Base-by-base conservation (phyloP, 2,113 vertebrate genomes). In the Gila orcuttii region DNA sequence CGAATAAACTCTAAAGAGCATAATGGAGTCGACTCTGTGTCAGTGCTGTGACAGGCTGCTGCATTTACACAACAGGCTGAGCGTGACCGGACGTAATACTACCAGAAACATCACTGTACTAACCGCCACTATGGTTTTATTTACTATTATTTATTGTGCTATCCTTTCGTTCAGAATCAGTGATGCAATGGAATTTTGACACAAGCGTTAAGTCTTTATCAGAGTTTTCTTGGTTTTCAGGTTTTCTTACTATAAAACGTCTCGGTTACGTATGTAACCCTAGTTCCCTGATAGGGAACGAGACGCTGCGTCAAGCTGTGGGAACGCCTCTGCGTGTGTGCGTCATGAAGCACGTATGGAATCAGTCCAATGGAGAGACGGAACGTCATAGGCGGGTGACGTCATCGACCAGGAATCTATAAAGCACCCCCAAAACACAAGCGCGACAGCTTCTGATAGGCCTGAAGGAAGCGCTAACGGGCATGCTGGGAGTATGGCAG, bases 1-100 rank as follows among this genome's bases (percentile, higher is more conserved):
- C 92, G 93, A 96, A 94, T 89, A 95, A 96, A 94, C 90, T 93
- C 91, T 93, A 94, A 94, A 95, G 92, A 89, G 91, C 93, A 91
- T 92, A 93, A 93, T 92, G 90, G 90, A 94, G 93, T 94, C 92
- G 91, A 93, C 91, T 92, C 90, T 93, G 28, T 93, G 85, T 93
- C 93, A 92, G 89, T 90, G 91, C 93, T 92, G 91, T 93, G 93
- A 94, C 93, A 93, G 91, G 90, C 90, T 88, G 91, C 85, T 93
- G 92, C 92, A 92, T 94, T 93, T 94, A 90, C 91, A 90, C 90
- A 93, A 90, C 90, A 92, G 86, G n/a, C 52, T 84, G 69, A 89
- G 50, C 82, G n/a, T 42, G 52, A 82, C 85, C 52, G 2, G 62
- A 88, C 10, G n/a, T 77, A 78, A 81, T 64, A 66, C 59, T 81